Evolutionary conservation across 2,113 vertebrate genomes (phyloP).

Genomic region (Tretioscincus oriximinensis): DNA sequence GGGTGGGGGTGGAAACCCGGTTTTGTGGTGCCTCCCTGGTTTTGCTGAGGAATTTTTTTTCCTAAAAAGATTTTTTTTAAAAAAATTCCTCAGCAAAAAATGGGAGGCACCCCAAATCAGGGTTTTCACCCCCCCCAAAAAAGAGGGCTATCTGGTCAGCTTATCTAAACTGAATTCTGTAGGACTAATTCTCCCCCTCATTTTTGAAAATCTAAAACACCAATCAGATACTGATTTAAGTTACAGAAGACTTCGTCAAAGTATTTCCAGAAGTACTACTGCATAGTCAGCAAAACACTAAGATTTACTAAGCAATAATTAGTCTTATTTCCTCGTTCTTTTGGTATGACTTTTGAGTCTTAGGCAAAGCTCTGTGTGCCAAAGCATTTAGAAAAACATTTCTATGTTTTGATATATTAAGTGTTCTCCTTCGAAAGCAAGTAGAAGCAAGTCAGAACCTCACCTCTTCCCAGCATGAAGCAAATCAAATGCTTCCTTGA

Average conservation of each 20-base stretch:
- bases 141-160: too few relatives aligned
- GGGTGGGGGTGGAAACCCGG: too few relatives aligned
- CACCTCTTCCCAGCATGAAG: conserved; percentile 69
- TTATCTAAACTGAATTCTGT: too few relatives aligned
- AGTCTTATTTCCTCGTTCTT: not conserved
- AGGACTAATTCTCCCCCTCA: too few relatives aligned
- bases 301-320: not conserved
- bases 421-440: accelerated
- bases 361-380: not conserved
- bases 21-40: too few relatives aligned
- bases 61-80: too few relatives aligned
- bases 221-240: not conserved
- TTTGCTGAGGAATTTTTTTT: too few relatives aligned
- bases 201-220: not conserved
- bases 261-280: not conserved
- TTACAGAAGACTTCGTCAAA: not conserved
- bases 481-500: conserved; percentile 82
- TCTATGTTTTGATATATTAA: not conserved
- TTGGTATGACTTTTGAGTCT: not conserved
- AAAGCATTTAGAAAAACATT: not conserved
- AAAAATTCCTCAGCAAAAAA: too few relatives aligned
- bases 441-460: not conserved
- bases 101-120: too few relatives aligned
- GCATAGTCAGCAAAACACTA: not conserved
- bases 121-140: too few relatives aligned